Evolutionary conservation across 2,113 vertebrate genomes (phyloP).

Genomic region (Rhabdomys dilectus): DNA sequence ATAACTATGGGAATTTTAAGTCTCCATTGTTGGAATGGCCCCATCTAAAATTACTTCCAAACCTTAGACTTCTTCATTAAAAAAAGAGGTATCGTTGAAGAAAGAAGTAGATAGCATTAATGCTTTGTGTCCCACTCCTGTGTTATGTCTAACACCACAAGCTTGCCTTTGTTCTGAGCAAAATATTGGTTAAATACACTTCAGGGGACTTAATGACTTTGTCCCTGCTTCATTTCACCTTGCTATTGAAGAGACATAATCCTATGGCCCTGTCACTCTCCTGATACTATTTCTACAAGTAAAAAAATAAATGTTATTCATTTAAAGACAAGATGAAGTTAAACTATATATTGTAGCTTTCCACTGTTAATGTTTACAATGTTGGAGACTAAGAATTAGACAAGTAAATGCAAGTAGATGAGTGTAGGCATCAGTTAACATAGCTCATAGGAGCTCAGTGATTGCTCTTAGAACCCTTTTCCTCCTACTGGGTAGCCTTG

Average conservation of each 20-base stretch:
- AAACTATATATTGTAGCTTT: neutral
- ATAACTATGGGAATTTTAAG: neutral
- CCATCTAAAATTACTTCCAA: conserved; percentile 30
- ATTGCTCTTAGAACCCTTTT: neutral
- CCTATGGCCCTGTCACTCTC: too few species aligned
- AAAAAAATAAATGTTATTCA: neutral
- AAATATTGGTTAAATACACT: neutral
- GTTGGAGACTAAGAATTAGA: neutral
- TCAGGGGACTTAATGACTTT: neutral
- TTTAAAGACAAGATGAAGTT: neutral
- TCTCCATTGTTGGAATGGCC: neutral
- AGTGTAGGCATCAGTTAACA: neutral
- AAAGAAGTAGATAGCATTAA: neutral
- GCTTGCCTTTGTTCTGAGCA: neutral
- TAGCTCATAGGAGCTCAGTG: neutral
- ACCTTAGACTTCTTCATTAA: neutral
- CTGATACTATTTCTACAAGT: neutral
- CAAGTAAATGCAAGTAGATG: neutral
- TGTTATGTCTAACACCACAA: neutral
- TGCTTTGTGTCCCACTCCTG: neutral
- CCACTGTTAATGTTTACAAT: neutral
- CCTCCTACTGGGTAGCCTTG: neutral
- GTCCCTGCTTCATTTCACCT: neutral
- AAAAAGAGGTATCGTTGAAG: neutral
- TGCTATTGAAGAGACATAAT: neutral